These are phyloP conservation scores for Heliconius aoede DNA, from an alignment of 2,888 invertebrate genomes.

Conservation along the genomic window DNA sequence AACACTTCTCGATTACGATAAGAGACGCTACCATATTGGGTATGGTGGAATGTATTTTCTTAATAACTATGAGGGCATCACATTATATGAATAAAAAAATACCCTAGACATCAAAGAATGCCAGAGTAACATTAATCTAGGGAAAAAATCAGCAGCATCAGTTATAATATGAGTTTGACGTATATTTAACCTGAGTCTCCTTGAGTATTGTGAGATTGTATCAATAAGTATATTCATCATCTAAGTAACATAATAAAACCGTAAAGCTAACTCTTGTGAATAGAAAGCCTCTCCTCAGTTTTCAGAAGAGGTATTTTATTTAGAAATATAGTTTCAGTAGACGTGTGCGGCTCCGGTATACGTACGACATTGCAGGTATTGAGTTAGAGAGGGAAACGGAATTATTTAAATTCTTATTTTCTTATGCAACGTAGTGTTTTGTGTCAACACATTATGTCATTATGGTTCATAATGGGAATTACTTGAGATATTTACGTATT, in stretches of 20 bases:
- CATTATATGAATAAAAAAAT: too few species aligned
- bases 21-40: neutral
- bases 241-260: neutral
- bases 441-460: neutral
- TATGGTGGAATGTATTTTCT: neutral
- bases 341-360: conserved; percentile 63
- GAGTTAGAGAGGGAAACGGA: conserved; percentile 56
- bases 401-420: conserved; percentile 44
- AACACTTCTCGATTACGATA: neutral
- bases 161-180: too few species aligned
- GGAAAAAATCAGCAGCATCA: too few species aligned
- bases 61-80: too few species aligned
- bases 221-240: neutral
- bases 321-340: conserved; percentile 77
- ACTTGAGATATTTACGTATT: too few species aligned
- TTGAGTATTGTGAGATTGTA: too few species aligned
- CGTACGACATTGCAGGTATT: conserved; percentile 61
- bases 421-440: conserved; percentile 11
- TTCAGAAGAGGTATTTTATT: conserved; percentile 72
- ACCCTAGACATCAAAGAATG: too few species aligned
- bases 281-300: conserved; percentile 45
- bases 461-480: neutral
- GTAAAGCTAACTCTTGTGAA: conserved; percentile 38
- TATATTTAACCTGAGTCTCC: too few species aligned
- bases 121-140: too few species aligned